Conservation (phyloP, 1,140 invertebrate genomes). For the Streblospio benedicti region DNA sequence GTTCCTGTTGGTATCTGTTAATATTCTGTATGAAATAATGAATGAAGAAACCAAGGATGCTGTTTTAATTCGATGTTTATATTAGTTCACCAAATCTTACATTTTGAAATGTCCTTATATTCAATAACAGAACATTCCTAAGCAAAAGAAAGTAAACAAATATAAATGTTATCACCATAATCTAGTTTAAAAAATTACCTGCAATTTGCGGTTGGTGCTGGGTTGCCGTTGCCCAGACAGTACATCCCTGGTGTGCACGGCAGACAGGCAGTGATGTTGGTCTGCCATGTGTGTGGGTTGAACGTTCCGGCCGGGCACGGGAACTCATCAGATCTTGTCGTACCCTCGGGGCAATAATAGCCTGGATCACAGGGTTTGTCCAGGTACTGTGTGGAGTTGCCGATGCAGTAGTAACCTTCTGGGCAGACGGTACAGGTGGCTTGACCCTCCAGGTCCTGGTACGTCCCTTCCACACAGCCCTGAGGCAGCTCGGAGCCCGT, state of each 20-base stretch:
- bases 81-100: too few relatives aligned
- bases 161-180: too few relatives aligned
- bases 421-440: constrained; percentile 34
- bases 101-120: too few relatives aligned
- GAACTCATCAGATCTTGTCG: constrained; percentile 26
- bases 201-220: constrained; percentile 32
- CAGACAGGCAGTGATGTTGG: constrained; percentile 27
- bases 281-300: constrained; percentile 30
- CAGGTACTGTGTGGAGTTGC: constrained; percentile 33
- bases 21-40: too few relatives aligned
- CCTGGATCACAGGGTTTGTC: constrained; percentile 35
- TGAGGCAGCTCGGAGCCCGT: constrained; percentile 26
- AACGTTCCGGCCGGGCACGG: constrained; percentile 38
- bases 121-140: too few relatives aligned
- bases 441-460: constrained; percentile 33
- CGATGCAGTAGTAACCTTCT: constrained; percentile 35
- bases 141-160: too few relatives aligned
- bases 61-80: too few relatives aligned
- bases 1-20: too few relatives aligned
- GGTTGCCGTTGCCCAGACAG: constrained; percentile 30
- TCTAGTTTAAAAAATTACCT: constrained; percentile 20
- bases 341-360: constrained; percentile 36
- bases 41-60: too few relatives aligned
- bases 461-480: constrained; percentile 30
- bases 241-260: constrained; percentile 34